phyloP scores from a whole-genome alignment of 2,113 vertebrate species.

The Phycodurus eques region DNA sequence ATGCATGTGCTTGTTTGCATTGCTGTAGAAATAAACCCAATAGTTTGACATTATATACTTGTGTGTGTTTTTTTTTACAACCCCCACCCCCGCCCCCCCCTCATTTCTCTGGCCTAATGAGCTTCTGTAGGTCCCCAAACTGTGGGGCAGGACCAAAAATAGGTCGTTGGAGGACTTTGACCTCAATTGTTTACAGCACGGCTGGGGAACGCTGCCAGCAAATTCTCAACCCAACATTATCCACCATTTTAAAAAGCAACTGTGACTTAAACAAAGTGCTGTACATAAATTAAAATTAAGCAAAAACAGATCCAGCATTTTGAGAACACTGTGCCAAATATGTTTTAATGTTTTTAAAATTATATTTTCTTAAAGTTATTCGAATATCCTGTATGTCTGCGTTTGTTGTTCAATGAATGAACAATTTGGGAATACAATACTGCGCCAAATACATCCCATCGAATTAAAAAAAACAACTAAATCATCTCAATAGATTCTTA shows the following conservation, averaged over 20 bases:
- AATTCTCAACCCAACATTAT: background rate
- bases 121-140: background rate
- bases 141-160: background rate
- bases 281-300: too few species aligned
- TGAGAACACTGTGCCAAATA: too few species aligned
- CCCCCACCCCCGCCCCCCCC: background rate
- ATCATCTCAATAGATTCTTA: too few species aligned
- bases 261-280: too few species aligned
- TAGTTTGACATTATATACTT: background rate
- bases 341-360: too few species aligned
- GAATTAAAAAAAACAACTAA: too few species aligned
- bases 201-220: background rate
- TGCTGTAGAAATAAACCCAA: constrained; percentile 37
- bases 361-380: background rate
- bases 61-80: background rate
- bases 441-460: too few species aligned
- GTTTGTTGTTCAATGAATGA: too few species aligned
- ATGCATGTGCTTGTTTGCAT: constrained; percentile 8
- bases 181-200: constrained; percentile 43
- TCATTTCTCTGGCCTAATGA: background rate
- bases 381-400: too few species aligned
- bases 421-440: too few species aligned
- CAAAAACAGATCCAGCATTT: too few species aligned
- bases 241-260: too few species aligned
- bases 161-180: constrained; percentile 64